Evolutionary conservation across 2,113 vertebrate species (phyloP).

Genomic region (Crocuta crocuta): DNA sequence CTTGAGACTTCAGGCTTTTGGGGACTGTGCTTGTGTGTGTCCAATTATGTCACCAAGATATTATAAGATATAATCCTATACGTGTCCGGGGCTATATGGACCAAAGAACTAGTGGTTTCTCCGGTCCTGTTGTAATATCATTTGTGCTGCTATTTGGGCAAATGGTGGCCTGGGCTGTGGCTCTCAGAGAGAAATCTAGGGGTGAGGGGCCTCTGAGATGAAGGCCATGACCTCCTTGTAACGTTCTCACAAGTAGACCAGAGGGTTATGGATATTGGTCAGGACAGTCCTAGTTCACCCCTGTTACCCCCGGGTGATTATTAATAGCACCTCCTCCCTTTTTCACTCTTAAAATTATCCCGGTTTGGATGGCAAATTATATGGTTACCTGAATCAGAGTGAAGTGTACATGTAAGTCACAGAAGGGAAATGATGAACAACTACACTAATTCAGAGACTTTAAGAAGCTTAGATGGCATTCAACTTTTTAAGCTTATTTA

Average conservation of each 20-base stretch:
- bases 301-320: background rate
- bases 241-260: background rate
- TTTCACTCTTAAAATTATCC: constrained; percentile 9
- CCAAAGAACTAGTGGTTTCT: background rate
- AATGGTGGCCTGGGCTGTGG: background rate
- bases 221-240: background rate
- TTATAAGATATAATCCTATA: background rate
- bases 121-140: background rate
- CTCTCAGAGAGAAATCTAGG: background rate
- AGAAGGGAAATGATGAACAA: background rate
- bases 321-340: background rate
- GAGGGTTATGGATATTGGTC: background rate
- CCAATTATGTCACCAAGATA: background rate
- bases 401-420: background rate
- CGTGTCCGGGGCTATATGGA: background rate
- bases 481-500: background rate
- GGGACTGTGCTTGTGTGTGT: background rate
- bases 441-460: background rate
- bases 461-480: background rate
- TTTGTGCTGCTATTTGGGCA: background rate
- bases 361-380: background rate
- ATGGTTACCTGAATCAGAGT: background rate
- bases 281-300: background rate
- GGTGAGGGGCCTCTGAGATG: background rate
- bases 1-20: background rate